These are phyloP conservation scores for Aptenodytes forsteri DNA, from an alignment of 2,113 vertebrate genomes.

Conservation along the genomic window DNA sequence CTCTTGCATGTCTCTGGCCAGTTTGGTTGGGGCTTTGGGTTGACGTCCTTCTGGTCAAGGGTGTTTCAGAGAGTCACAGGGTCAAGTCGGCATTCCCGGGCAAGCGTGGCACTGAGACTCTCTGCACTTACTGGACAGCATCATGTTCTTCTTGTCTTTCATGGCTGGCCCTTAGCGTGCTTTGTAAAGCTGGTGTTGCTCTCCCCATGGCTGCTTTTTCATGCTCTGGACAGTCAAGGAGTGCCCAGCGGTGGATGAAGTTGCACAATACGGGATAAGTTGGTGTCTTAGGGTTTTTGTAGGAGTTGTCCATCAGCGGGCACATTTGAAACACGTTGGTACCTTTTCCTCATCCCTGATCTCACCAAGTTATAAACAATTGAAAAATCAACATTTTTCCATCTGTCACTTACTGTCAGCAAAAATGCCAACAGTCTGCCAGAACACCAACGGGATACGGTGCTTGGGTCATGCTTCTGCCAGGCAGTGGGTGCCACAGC, in stretches of 20 bases:
- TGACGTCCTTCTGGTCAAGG: background rate
- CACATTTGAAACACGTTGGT: background rate
- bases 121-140: background rate
- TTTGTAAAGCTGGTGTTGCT: background rate
- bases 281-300: background rate
- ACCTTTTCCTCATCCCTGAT: background rate
- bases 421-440: background rate
- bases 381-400: background rate
- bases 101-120: background rate
- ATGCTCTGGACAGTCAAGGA: fast-evolving
- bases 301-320: background rate
- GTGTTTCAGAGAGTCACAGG: background rate
- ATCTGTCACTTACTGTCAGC: background rate
- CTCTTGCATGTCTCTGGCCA: fast-evolving
- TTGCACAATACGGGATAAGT: background rate
- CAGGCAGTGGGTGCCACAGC: background rate
- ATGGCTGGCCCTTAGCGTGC: background rate
- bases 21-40: background rate
- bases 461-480: background rate
- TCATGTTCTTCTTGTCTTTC: background rate
- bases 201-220: background rate
- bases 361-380: background rate
- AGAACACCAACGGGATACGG: background rate
- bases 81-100: fast-evolving
- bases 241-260: background rate